Evolutionary conservation across 2,888 invertebrate species (phyloP), one percentile per base, ranked within the genome.

Genomic region (Caradrina clavipalpis): DNA sequence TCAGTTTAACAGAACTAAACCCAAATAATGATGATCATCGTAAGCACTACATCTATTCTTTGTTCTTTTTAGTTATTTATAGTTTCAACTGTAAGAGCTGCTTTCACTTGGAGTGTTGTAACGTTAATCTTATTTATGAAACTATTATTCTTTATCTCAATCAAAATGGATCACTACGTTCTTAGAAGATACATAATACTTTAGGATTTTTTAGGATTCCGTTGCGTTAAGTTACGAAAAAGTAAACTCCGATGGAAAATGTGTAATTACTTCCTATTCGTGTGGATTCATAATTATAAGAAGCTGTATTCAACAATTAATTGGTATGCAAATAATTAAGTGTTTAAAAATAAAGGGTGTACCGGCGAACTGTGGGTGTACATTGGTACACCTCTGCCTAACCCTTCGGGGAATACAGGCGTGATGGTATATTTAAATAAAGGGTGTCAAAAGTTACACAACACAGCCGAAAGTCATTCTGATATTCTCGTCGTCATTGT

Each of bases 101-200:
- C 64, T 78, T 74, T 79, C 70, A 63, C 66, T 63, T 11, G 13
- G 26, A 8, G 4, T 17, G 26, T 63, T 53, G 17, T 45, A 5
- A 56, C 22, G 51, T 60, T 64, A 61, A 67, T 63, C 39, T 56
- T 50, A 45, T 26, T 58, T 39, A 69, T 8, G 49, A 22, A 49
- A 42, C 45, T 70, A 51, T 62, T 77, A 50, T 42, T 51, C 7
- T 26, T 74, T 61, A 69, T 66, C 63, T 66, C 35, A 59, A 79
- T 80, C 72, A 55, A 72, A 79, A 66, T 67, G 71, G 68, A 79
- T 75, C 65, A 62, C 61, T 42, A 45, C 76, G 76, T 76, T 76
- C 51, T 11, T 61, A 26, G 67, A 64, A 47, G 10, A 21, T 67
- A 53, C 55, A 47, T 66, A 61, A 64, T 75, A 65, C 61, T 13